Conservation (phyloP, 2,797 vertebrate genomes). For the Pseudomugil gertrudae region DNA sequence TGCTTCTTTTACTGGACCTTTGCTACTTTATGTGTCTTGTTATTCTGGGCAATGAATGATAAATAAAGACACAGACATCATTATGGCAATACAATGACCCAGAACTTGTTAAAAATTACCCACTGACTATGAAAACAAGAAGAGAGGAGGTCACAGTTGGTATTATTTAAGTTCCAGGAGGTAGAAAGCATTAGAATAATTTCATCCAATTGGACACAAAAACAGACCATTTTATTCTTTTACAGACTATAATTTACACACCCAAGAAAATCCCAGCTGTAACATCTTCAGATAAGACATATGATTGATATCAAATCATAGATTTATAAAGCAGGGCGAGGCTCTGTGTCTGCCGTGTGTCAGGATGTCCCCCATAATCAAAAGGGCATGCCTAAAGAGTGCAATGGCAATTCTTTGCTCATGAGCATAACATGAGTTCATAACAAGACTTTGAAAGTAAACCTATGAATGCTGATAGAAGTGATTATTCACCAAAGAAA, state of each 20-base stretch:
- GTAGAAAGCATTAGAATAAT: not conserved
- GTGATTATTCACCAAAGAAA: not conserved
- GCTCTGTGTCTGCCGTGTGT: not conserved
- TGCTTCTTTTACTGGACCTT: conserved; percentile 4
- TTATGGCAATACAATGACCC: conserved; percentile 8
- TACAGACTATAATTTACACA: not conserved
- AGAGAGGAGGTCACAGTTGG: conserved; percentile 15
- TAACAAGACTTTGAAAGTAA: not conserved
- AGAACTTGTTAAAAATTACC: conserved; percentile 35
- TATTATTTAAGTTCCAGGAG: conserved; percentile 19
- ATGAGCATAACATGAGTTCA: not conserved
- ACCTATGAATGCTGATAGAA: not conserved
- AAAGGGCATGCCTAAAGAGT: conserved; percentile 1
- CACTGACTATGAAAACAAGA: conserved; percentile 25
- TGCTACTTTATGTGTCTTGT: conserved; percentile 1
- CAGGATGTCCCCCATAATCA: not conserved
- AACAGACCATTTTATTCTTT: not conserved
- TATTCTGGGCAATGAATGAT: conserved; percentile 14
- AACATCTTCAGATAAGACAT: conserved; percentile 16
- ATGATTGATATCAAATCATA: not conserved
- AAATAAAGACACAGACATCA: conserved; percentile 6
- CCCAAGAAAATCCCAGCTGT: not conserved
- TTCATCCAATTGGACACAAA: not conserved
- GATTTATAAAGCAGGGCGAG: not conserved
- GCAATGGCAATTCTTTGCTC: not conserved